phyloP scores from a whole-genome alignment of 2,113 vertebrate genomes.

The Dinomys branickii region DNA sequence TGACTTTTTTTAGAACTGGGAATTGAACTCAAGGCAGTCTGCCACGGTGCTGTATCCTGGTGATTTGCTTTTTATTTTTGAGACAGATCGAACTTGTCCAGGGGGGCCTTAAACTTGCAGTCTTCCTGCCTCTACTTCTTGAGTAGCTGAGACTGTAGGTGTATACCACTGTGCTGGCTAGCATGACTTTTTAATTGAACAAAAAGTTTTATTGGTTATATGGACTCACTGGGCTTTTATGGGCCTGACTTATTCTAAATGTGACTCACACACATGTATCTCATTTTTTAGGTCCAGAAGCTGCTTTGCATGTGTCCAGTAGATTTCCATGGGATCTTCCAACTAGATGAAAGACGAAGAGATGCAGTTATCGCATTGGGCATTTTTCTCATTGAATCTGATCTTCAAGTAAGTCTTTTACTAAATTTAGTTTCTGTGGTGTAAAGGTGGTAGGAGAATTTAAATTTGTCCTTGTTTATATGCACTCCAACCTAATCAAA shows the following conservation, averaged over 20 bases:
- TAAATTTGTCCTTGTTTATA: background rate
- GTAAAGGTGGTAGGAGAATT: background rate
- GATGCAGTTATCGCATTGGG: constrained; percentile 96
- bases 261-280: background rate
- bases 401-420: constrained; percentile 90
- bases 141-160: background rate
- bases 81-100: background rate
- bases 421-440: background rate
- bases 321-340: constrained; percentile 94
- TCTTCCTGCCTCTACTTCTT: background rate
- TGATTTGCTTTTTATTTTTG: background rate
- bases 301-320: constrained; percentile 97
- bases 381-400: constrained; percentile 96
- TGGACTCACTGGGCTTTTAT: background rate
- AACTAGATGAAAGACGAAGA: constrained; percentile 95
- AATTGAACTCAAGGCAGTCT: background rate
- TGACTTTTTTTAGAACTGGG: background rate
- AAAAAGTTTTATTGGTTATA: background rate
- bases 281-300: constrained; percentile 92
- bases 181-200: background rate
- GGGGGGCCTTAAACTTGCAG: background rate
- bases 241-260: background rate
- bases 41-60: background rate
- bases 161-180: background rate
- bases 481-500: background rate